Percentiles rank a stretch among this genome's conserved stretches.
Conservation (phyloP, 2,113 vertebrate genomes). For the Calyptomena viridis region DNA sequence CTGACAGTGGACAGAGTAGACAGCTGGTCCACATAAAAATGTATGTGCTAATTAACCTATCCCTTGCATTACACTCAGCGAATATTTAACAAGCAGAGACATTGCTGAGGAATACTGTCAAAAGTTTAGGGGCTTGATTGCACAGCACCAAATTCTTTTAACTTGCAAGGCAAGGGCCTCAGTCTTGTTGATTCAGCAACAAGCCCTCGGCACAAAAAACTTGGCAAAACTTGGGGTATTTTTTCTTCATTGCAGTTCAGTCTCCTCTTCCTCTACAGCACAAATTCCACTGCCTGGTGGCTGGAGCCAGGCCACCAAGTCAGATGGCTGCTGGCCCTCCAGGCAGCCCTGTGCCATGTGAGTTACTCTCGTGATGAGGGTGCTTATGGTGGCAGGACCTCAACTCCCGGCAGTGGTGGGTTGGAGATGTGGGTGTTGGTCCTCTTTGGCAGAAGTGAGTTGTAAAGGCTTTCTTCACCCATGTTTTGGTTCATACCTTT, state of each 20-base stretch:
- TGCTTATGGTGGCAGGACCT: neutral
- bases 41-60: constrained; percentile 1
- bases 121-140: neutral
- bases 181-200: neutral
- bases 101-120: neutral
- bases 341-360: neutral
- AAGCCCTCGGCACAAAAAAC: neutral
- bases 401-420: accelerated
- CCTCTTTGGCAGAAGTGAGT: neutral
- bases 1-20: constrained; percentile 5
- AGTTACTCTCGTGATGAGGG: accelerated
- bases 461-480: neutral
- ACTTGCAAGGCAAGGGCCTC: neutral
- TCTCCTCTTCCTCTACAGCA: neutral
- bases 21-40: constrained; percentile 45
- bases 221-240: neutral
- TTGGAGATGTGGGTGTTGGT: neutral
- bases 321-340: neutral
- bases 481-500: neutral
- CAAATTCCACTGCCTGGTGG: neutral
- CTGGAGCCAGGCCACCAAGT: neutral
- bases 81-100: neutral
- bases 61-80: neutral
- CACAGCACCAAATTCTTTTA: neutral
- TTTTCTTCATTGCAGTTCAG: neutral